Percentiles rank a stretch among this genome's conserved stretches.
These are phyloP conservation scores for Gryon sp. DNA, from an alignment of 1,140 invertebrate genomes.

Conservation along the genomic window DNA sequence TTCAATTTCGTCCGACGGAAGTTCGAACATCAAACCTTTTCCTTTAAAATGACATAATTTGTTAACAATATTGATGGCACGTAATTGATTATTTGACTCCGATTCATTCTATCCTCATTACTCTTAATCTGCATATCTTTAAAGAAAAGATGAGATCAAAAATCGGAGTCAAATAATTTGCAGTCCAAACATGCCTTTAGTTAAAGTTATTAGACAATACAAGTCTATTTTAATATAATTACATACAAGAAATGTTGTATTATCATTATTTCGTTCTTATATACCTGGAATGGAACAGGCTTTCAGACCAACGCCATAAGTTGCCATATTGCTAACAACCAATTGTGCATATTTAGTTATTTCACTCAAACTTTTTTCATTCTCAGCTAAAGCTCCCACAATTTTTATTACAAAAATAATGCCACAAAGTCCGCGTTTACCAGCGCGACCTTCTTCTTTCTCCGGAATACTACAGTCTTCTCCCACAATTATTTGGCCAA, in stretches of 20 bases:
- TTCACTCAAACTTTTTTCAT: constrained; percentile 81
- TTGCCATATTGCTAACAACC: constrained; percentile 82
- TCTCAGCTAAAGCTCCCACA: constrained; percentile 86
- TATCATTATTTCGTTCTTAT: too few relatives aligned
- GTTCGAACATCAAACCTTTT: constrained; percentile 83
- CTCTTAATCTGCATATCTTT: too few relatives aligned
- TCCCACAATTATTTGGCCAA: constrained; percentile 84
- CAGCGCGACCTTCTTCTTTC: constrained; percentile 81
- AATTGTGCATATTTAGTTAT: constrained; percentile 77
- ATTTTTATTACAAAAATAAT: constrained; percentile 87
- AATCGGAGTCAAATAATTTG: too few relatives aligned
- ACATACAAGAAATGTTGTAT: too few relatives aligned
- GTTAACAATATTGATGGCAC: too few relatives aligned
- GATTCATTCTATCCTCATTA: too few relatives aligned
- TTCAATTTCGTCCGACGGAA: constrained; percentile 86
- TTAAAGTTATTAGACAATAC: too few relatives aligned
- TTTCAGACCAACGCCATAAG: constrained; percentile 86
- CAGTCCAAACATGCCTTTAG: too few relatives aligned
- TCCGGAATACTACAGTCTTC: constrained; percentile 86
- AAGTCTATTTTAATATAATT: too few relatives aligned
- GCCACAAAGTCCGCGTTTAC: constrained; percentile 88
- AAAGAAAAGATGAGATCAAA: too few relatives aligned
- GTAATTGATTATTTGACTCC: too few relatives aligned
- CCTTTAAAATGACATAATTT: constrained; percentile 76
- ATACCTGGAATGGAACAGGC: constrained; percentile 87